A percentile compares a stretch with the other conserved stretches of the same genome.
Conservation (phyloP, 1,140 invertebrate genomes). For the Elysia chlorotica region DNA sequence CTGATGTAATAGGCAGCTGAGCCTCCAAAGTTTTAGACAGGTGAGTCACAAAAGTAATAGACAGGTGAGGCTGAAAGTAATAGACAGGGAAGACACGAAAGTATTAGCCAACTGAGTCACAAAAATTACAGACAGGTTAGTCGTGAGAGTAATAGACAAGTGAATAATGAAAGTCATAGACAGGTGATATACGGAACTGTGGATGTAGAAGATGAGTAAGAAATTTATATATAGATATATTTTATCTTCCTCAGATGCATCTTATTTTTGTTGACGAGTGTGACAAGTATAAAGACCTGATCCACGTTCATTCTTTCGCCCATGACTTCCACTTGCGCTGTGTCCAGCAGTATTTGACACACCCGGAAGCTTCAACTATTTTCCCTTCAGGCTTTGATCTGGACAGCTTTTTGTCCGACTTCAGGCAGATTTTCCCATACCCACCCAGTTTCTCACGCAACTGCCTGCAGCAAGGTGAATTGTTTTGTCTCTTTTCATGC, state of each 20-base stretch:
- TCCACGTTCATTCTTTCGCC: conserved; percentile 87
- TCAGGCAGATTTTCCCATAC: conserved; percentile 83
- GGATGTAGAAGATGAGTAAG: no score
- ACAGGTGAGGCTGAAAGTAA: no score
- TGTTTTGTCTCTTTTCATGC: no score
- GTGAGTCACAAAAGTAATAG: no score
- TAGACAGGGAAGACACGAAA: no score
- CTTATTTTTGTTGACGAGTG: conserved; percentile 78
- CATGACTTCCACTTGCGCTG: conserved; percentile 85
- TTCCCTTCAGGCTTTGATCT: conserved; percentile 76
- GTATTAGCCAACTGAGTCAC: no score
- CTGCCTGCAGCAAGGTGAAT: conserved; percentile 75
- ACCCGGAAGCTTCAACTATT: conserved; percentile 65
- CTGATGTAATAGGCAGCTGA: no score
- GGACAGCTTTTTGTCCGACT: conserved; percentile 80
- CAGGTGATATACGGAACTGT: no score
- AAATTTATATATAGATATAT: background rate
- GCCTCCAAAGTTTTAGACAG: no score
- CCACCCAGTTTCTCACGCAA: conserved; percentile 83
- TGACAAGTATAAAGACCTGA: conserved; percentile 73
- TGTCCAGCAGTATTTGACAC: conserved; percentile 74
- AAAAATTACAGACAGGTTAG: no score
- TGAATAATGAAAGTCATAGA: no score
- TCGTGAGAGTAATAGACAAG: no score
- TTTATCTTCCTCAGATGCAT: conserved; percentile 66